Conservation (phyloP, 2,888 invertebrate genomes). For the Phengaris arion region DNA sequence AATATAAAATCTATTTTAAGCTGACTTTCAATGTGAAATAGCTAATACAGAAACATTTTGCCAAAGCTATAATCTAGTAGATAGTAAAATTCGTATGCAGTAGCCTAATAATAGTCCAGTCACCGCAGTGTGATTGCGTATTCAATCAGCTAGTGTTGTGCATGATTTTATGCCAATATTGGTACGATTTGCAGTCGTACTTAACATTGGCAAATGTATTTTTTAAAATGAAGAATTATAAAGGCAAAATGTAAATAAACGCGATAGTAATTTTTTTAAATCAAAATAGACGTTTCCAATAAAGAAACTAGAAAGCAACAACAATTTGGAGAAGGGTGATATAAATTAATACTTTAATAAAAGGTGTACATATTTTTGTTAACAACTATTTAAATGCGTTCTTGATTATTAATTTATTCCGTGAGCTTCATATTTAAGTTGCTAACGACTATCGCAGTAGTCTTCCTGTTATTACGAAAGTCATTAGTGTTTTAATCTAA, state of each 20-base stretch:
- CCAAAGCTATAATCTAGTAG: constrained; percentile 14
- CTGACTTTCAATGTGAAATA: neutral
- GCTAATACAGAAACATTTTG: neutral
- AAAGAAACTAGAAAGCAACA: no score
- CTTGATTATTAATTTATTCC: neutral
- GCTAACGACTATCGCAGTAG: constrained; percentile 3
- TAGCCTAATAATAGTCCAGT: constrained; percentile 11
- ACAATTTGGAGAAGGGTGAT: no score
- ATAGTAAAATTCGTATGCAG: constrained; percentile 8
- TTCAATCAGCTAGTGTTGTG: constrained; percentile 18
- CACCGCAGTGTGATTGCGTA: constrained; percentile 21
- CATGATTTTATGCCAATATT: neutral
- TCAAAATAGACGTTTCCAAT: no score
- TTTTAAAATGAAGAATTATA: no score
- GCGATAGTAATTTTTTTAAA: no score
- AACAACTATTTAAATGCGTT: neutral
- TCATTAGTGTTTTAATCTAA: constrained; percentile 1
- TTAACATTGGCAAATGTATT: neutral
- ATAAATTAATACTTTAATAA: no score
- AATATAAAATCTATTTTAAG: neutral
- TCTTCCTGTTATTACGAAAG: neutral
- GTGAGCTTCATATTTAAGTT: neutral
- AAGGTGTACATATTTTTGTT: no score
- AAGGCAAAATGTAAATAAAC: no score
- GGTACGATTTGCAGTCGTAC: neutral